These are phyloP conservation scores for Melanargia galathea DNA, from an alignment of 2,888 invertebrate genomes.

Conservation along the genomic window DNA sequence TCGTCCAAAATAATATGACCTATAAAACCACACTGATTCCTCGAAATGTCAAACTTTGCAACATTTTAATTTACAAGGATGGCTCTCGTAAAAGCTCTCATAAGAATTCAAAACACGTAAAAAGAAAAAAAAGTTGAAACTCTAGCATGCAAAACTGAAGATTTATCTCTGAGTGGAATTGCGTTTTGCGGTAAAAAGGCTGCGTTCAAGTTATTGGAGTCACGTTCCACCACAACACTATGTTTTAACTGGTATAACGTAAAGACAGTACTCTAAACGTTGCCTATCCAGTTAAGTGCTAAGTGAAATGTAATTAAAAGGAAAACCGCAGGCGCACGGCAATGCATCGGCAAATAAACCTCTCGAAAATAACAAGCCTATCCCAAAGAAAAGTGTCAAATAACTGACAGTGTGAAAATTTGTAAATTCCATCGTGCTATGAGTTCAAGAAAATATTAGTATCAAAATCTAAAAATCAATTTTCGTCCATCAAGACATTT, in stretches of 20 bases:
- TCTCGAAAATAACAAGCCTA: constrained; percentile 50
- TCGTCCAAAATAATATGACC: background rate
- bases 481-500: too few relatives aligned
- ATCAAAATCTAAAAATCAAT: too few relatives aligned
- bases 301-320: constrained; percentile 50
- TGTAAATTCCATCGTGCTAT: too few relatives aligned
- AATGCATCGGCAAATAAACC: constrained; percentile 52
- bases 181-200: constrained; percentile 30
- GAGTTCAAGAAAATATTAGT: too few relatives aligned
- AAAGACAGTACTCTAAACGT: constrained; percentile 27
- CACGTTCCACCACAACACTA: constrained; percentile 36
- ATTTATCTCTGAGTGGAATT: constrained; percentile 21
- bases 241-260: constrained; percentile 33
- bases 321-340: constrained; percentile 49
- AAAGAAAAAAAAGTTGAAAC: constrained; percentile 3
- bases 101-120: background rate
- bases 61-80: too few relatives aligned
- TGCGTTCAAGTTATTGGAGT: constrained; percentile 28
- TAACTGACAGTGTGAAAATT: too few relatives aligned
- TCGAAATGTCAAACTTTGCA: too few relatives aligned
- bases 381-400: too few relatives aligned
- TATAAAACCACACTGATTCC: background rate
- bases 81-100: background rate
- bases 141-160: constrained; percentile 22
- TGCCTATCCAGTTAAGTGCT: constrained; percentile 39